Evolutionary conservation across 2,888 invertebrate genomes (phyloP).

Genomic region (Pinctada fucata): DNA sequence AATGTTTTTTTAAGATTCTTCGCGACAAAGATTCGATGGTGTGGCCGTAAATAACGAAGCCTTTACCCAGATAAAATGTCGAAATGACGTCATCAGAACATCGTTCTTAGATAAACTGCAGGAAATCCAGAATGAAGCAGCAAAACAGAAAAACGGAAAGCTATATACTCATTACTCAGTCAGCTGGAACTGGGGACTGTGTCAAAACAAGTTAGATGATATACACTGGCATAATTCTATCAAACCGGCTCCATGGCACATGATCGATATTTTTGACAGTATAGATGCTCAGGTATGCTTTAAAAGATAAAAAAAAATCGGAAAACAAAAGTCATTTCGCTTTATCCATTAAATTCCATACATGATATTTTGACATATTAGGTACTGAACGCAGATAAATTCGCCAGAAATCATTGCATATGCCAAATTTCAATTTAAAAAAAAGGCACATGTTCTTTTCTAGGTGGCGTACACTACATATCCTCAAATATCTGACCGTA

Average conservation of each 20-base stretch:
- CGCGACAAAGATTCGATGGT: constrained; percentile 49
- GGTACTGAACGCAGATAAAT: too few relatives aligned
- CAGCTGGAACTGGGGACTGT: constrained; percentile 57
- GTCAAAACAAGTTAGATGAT: constrained; percentile 28
- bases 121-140: constrained; percentile 44
- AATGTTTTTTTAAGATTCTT: constrained; percentile 28
- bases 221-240: constrained; percentile 51
- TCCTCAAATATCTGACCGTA: constrained; percentile 46
- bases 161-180: constrained; percentile 54
- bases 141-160: constrained; percentile 44
- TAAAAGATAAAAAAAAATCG: too few relatives aligned
- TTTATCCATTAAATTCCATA: too few relatives aligned
- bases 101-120: constrained; percentile 46
- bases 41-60: constrained; percentile 58
- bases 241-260: constrained; percentile 44
- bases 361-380: too few relatives aligned
- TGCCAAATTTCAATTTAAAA: neutral
- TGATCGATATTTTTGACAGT: constrained; percentile 61
- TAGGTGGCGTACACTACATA: constrained; percentile 51
- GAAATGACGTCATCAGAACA: constrained; percentile 17
- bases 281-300: constrained; percentile 52
- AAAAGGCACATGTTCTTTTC: neutral
- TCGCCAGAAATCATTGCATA: neutral
- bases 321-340: too few relatives aligned
- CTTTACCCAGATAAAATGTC: constrained; percentile 48